Evolutionary conservation across 2,797 vertebrate species (phyloP), one percentile per base, ranked within the genome.

Genomic region (Xiphophorus birchmanni): DNA sequence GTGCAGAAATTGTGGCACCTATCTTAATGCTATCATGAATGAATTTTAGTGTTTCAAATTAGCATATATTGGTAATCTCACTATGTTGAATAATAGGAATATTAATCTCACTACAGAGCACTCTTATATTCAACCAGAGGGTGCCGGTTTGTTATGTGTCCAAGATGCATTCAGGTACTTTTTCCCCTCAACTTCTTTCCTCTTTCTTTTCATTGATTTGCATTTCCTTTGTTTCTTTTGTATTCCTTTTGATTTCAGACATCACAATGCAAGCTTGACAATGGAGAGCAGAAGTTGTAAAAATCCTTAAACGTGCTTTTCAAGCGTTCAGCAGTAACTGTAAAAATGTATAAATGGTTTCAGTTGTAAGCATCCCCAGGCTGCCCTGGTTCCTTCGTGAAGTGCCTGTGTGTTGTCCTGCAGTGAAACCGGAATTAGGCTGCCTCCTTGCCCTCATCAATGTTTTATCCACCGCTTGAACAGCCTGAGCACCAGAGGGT

Each of bases 401-500:
- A n/a, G n/a, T n/a, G 15, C 65, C 15, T 13, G 35, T 44, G 13
- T 52, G 29, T 44, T 47, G 12, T 32, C 15, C 4, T 58, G 21
- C 13, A 60, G 23, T 45, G 13, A n/a, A 7, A 29, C 17, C 13
- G 42, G 52, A 60, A 45, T 54, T 10, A 29, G 17, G 54, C 69
- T 44, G 15, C 18, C 44, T 65, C n/a, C 17, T 35, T 0, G 1
- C 10, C 47, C 29, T 89, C 86, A 92, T 94, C 63, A 91, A 94
- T 93, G 67, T 91, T 93, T 93, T 35, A 92, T 91, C 52, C 82
- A 90, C 90, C 85, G 88, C 88, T 82, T 84, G 83, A 69, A 79
- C 67, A 77, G 85, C 83, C 82, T 90, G 89, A 87, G 77, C 74
- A 76, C 71, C 9, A 73, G 45, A 60, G 79, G 88, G 90, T 72